Percentiles rank a stretch among this genome's conserved stretches.
phyloP scores from a whole-genome alignment of 2,113 vertebrate species.

The Notiomystis cincta region DNA sequence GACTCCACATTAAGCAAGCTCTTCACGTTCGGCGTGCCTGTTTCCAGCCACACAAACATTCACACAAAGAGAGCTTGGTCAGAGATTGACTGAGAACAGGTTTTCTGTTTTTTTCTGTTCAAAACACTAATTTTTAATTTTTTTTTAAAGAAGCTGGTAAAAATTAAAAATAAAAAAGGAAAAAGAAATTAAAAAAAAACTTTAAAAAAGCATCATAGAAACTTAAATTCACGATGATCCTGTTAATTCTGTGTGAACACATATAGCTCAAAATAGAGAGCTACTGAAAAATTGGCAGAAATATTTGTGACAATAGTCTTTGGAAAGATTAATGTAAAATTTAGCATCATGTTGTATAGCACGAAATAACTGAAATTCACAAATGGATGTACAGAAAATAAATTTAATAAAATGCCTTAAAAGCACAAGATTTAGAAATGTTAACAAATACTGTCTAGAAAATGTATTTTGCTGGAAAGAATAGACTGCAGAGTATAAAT shows the following conservation, averaged over 20 bases:
- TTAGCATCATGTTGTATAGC: not conserved
- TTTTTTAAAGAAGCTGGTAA: not conserved
- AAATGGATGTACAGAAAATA: not conserved
- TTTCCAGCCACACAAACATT: not conserved
- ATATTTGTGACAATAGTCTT: not conserved
- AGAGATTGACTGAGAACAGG: not conserved
- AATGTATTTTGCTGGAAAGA: not conserved
- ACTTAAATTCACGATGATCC: not conserved
- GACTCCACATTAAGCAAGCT: not conserved
- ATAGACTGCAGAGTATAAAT: not conserved
- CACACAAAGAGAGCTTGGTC: not conserved
- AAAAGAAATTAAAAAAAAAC: not conserved
- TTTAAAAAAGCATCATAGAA: not conserved
- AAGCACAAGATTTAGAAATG: not conserved
- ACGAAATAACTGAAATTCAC: not conserved
- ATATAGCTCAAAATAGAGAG: not conserved
- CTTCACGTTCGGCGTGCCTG: not conserved
- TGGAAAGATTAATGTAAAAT: not conserved
- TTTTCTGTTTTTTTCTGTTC: not conserved
- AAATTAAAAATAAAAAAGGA: not conserved
- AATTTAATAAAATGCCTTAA: not conserved
- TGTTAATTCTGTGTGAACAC: not conserved
- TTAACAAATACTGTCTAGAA: not conserved
- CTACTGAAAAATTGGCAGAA: not conserved
- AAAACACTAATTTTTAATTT: not conserved